Base-by-base conservation (phyloP, 1,140 invertebrate genomes). In the Bradysia coprophila region DNA sequence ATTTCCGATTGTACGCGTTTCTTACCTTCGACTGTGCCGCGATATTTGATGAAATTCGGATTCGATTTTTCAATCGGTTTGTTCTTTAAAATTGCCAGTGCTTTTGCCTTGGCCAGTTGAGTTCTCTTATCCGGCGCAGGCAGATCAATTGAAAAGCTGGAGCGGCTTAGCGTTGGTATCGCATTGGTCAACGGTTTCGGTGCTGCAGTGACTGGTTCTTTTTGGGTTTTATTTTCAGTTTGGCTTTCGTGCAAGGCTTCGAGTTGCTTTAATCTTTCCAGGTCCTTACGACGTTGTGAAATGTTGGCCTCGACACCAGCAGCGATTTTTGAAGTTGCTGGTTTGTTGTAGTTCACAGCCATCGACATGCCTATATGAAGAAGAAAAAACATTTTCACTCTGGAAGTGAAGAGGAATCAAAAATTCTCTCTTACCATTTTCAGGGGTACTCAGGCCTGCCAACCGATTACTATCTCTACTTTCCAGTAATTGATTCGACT, bases 51-150 rank as follows among this genome's bases (percentile, higher is more conserved):
- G 40, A 72, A 73, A 52, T 83, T 80, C 2, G 81, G 79, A 65
- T 85, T 69, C 1, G 62, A 56, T 73, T 75, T 54, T 69, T 67
- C 43, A 77, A 68, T n/a, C 56, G 71, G 31, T 73, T 80, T 62
- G 69, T 75, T 62, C 68, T 61, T 59, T 67, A 69, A 6, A 77
- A 60, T 15, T 13, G 53, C 47, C 5, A 52, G 53, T n/a, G 83
- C 83, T 59, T 74, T 82, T 36, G 65, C 38, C 53, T 79, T 81
- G 1, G 75, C 72, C 50, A 55, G 57, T 42, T 73, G 65, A 9
- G 68, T 62, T 48, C 66, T 56, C 54, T 64, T 65, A 56, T 33
- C 64, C 55, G 73, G 68, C 8, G 69, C 47, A 37, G 69, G 76
- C 39, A 82, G 59, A 50, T 81, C 76, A 24, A 83, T 67, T 1